Percentiles rank a stretch among this genome's conserved stretches.
These are phyloP conservation scores for Phaethornis superciliosus DNA, from an alignment of 2,113 vertebrate genomes.

Conservation along the genomic window DNA sequence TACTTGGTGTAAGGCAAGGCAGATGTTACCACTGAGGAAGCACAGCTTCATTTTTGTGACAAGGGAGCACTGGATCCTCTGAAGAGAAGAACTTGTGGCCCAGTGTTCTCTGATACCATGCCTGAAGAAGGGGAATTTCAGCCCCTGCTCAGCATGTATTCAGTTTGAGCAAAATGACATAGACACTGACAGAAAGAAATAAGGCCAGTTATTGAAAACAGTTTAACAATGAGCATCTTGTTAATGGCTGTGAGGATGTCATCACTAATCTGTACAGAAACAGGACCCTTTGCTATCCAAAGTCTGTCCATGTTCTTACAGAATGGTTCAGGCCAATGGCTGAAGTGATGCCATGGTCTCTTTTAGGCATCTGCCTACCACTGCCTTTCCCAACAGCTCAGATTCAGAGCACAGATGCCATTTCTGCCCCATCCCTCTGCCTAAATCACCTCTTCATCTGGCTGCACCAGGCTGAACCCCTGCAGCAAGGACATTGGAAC, in stretches of 20 bases:
- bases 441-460: rapidly evolving
- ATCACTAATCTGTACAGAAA: background rate
- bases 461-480: background rate
- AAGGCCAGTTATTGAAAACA: background rate
- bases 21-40: background rate
- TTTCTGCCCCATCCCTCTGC: background rate
- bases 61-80: background rate
- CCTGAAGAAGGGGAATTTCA: background rate
- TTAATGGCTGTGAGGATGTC: background rate
- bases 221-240: slow-evolving; percentile 2
- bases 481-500: no score
- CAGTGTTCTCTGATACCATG: background rate
- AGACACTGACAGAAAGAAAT: slow-evolving; percentile 13
- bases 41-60: background rate
- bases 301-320: background rate
- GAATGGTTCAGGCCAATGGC: rapidly evolving
- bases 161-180: background rate
- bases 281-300: background rate
- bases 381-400: background rate
- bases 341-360: background rate
- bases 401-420: background rate
- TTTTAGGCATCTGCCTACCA: background rate
- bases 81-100: background rate
- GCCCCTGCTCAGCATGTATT: background rate
- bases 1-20: background rate